A percentile compares a stretch with the other conserved stretches of the same genome.
These are phyloP conservation scores for Cotesia vestalis DNA, from an alignment of 1,140 invertebrate genomes.

Conservation along the genomic window DNA sequence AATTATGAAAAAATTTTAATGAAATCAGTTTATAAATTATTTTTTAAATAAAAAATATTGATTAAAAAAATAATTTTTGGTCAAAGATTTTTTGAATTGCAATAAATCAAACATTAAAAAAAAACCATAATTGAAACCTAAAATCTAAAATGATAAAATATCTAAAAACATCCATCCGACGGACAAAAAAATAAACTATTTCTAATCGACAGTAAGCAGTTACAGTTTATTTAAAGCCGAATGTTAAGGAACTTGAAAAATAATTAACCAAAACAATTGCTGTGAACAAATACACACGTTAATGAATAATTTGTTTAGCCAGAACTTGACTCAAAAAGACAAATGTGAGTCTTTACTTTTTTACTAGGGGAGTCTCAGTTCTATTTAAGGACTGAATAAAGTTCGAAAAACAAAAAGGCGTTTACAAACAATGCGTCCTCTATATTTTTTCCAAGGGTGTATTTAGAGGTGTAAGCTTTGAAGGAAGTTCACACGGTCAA, in stretches of 20 bases:
- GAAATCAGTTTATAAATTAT: no score
- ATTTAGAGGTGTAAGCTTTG: no score
- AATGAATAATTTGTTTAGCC: constrained; percentile 57
- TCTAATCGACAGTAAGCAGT: not conserved
- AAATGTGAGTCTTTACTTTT: not conserved
- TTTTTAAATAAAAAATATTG: no score
- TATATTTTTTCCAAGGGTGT: no score
- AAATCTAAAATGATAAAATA: not conserved
- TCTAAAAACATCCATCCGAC: not conserved
- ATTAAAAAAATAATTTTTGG: no score
- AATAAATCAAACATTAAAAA: no score
- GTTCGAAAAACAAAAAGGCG: constrained; percentile 4
- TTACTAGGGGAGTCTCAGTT: not conserved
- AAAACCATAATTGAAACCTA: no score
- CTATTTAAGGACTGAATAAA: not conserved
- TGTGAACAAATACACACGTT: not conserved
- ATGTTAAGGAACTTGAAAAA: constrained; percentile 2
- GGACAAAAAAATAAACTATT: constrained; percentile 2
- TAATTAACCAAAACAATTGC: constrained; percentile 18
- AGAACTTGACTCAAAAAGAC: constrained; percentile 49
- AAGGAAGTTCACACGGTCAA: constrained; percentile 40
- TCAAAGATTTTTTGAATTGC: no score
- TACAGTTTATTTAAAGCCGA: constrained; percentile 32
- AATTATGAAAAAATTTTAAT: no score
- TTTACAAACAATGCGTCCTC: constrained; percentile 15